Conservation (phyloP, 2,888 invertebrate genomes). For the Branchipolynoe longqiensis region DNA sequence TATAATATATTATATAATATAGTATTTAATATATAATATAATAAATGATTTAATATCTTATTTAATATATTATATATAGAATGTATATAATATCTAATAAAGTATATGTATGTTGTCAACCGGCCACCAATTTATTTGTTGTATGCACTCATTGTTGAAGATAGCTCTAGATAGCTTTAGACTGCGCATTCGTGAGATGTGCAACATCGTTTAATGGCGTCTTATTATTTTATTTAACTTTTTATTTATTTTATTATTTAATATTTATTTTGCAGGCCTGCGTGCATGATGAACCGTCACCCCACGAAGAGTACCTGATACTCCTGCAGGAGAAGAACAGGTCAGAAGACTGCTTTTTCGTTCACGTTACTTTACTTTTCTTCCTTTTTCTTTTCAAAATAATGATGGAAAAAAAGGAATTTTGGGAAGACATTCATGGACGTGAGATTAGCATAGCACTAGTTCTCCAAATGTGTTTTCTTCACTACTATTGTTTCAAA, state of each 20-base stretch:
- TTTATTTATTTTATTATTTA: neutral
- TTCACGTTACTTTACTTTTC: too few species aligned
- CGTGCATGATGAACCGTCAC: neutral
- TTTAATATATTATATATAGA: neutral
- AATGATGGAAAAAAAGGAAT: neutral
- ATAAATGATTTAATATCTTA: too few species aligned
- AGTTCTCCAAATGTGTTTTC: too few species aligned
- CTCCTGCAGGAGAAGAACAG: conserved; percentile 53
- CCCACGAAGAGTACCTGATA: conserved; percentile 55
- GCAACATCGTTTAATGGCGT: neutral
- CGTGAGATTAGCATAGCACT: too few species aligned
- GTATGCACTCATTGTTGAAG: neutral
- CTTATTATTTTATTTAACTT: neutral
- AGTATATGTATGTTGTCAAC: neutral
- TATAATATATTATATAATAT: too few species aligned
- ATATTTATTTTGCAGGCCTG: neutral
- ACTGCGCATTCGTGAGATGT: neutral
- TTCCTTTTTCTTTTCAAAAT: neutral
- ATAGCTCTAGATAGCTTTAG: neutral
- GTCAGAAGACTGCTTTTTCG: conserved; percentile 3
- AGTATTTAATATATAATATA: too few species aligned
- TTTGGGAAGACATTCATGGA: neutral
- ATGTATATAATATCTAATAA: neutral
- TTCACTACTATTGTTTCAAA: too few species aligned
- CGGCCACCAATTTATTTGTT: neutral